Evolutionary conservation across 2,113 vertebrate genomes (phyloP).

Genomic region (Irena cyanogastra): DNA sequence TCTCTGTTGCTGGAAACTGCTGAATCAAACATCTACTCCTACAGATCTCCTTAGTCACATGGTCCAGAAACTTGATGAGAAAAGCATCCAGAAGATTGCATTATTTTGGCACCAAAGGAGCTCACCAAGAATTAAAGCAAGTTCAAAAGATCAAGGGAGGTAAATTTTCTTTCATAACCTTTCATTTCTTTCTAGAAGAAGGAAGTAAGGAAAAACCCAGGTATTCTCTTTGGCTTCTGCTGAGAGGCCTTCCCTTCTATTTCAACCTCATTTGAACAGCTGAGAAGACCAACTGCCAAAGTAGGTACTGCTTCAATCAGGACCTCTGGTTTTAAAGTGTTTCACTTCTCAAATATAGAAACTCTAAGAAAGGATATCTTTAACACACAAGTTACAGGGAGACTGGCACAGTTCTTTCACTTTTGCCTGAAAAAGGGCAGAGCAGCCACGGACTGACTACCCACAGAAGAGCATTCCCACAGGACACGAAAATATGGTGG

Average conservation of each 20-base stretch:
- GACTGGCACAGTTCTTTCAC: neutral
- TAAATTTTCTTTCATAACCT: neutral
- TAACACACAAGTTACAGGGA: neutral
- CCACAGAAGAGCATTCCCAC: neutral
- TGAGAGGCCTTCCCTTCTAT: neutral
- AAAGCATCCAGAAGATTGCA: neutral
- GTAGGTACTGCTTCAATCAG: neutral
- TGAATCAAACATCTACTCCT: neutral
- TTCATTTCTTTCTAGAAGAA: neutral
- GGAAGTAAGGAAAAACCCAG: neutral
- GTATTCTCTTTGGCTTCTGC: neutral
- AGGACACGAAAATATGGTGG: neutral
- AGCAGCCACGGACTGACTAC: neutral
- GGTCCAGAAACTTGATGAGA: neutral
- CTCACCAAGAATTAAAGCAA: neutral
- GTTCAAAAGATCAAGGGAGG: neutral
- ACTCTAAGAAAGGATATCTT: neutral
- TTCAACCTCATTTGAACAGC: neutral
- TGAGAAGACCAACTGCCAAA: neutral
- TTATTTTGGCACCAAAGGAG: neutral
- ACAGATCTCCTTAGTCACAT: neutral
- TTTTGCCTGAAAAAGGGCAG: neutral
- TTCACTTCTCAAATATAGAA: neutral
- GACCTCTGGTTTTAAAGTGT: neutral
- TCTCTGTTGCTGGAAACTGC: neutral